Evolutionary conservation across 2,888 invertebrate genomes (phyloP).

Genomic region (Mellilla xanthometata): DNA sequence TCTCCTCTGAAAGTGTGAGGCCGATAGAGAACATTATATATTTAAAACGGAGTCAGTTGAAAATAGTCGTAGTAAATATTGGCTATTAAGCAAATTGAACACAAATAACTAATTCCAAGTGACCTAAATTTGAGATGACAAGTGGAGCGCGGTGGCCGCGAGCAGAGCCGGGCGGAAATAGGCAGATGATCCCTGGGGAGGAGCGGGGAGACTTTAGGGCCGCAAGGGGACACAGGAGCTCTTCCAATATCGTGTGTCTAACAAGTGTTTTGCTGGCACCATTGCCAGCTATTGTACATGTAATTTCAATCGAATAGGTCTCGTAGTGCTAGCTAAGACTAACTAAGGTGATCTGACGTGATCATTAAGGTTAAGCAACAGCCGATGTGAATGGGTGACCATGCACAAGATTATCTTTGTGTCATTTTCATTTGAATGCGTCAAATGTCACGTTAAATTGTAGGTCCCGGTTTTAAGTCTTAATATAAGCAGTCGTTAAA

Average conservation of each 20-base stretch:
- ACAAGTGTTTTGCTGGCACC: constrained; percentile 29
- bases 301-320: no score
- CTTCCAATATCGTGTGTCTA: constrained; percentile 29
- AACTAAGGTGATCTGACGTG: no score
- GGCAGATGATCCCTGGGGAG: constrained; percentile 62
- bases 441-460: no score
- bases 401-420: no score
- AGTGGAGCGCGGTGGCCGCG: constrained; percentile 48
- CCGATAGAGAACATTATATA: constrained; percentile 33
- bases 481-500: no score
- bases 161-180: constrained; percentile 50
- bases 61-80: constrained; percentile 39
- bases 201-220: constrained; percentile 49
- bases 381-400: no score
- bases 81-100: constrained; percentile 56
- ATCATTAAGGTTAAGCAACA: no score
- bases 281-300: neutral
- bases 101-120: constrained; percentile 63
- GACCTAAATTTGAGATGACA: constrained; percentile 70
- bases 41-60: constrained; percentile 35
- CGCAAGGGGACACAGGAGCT: constrained; percentile 46
- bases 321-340: no score
- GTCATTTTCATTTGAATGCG: no score
- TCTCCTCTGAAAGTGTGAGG: constrained; percentile 42
- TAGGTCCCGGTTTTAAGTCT: no score